Percentiles rank a stretch among this genome's conserved stretches.
Conservation (phyloP, 2,888 invertebrate species). For the Charanyca ferruginea region DNA sequence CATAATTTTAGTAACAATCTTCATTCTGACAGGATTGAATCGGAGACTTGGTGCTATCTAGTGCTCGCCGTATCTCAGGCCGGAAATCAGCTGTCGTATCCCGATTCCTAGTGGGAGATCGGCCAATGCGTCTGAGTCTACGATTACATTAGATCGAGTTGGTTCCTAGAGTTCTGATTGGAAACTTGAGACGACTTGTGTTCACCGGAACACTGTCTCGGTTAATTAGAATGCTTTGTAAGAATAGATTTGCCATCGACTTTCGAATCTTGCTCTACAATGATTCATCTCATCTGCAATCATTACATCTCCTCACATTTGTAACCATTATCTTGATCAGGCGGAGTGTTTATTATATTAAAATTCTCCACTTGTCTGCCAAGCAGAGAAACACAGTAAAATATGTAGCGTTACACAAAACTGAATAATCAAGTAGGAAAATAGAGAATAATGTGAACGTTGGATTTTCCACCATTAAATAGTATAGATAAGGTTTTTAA, state of each 20-base stretch:
- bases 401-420: conserved; percentile 17
- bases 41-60: conserved; percentile 68
- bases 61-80: conserved; percentile 70
- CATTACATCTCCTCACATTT: conserved; percentile 51
- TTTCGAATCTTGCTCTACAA: conserved; percentile 65
- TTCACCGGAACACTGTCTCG: conserved; percentile 79
- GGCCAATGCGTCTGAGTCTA: conserved; percentile 84
- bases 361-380: conserved; percentile 25
- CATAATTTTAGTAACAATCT: conserved; percentile 52
- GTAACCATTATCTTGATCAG: conserved; percentile 55
- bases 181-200: conserved; percentile 78
- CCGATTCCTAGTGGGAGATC: conserved; percentile 84
- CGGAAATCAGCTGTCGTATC: conserved; percentile 89
- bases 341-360: conserved; percentile 35
- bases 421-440: conserved; percentile 15
- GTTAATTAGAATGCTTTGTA: conserved; percentile 78
- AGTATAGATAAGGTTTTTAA: conserved; percentile 26
- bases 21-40: conserved; percentile 60
- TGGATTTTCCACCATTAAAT: conserved; percentile 27
- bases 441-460: conserved; percentile 22
- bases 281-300: conserved; percentile 58
- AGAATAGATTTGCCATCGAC: conserved; percentile 75
- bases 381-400: conserved; percentile 24
- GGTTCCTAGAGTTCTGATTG: conserved; percentile 77
- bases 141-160: conserved; percentile 83